These are phyloP conservation scores for Peromyscus melanophrys DNA, from an alignment of 2,797 vertebrate species.

Conservation along the genomic window DNA sequence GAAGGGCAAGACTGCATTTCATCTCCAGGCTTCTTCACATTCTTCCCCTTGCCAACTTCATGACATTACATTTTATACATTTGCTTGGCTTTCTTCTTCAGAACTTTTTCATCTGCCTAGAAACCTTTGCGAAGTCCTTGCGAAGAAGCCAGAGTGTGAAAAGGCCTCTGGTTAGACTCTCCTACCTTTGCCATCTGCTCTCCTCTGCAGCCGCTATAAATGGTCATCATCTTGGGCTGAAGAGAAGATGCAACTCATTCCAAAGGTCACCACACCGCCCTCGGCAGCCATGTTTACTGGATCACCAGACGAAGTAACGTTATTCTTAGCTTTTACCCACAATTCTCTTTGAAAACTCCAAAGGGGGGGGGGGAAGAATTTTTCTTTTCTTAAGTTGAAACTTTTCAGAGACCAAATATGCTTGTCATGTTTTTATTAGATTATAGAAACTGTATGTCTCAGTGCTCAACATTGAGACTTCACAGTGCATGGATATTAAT, in stretches of 20 bases:
- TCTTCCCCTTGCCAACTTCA: constrained; percentile 48
- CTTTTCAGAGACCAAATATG: background rate
- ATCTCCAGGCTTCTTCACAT: background rate
- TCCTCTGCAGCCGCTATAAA: constrained; percentile 72
- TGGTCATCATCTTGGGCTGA: constrained; percentile 51
- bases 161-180: constrained; percentile 65
- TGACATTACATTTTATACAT: constrained; percentile 72
- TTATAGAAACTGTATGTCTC: background rate
- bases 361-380: background rate
- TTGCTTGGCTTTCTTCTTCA: constrained; percentile 61
- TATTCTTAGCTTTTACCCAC: constrained; percentile 42
- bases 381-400: background rate
- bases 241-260: constrained; percentile 53
- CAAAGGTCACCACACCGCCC: constrained; percentile 28
- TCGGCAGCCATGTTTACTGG: background rate
- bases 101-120: constrained; percentile 47
- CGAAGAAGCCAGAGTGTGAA: constrained; percentile 66
- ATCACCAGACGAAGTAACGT: background rate
- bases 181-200: constrained; percentile 62
- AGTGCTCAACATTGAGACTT: background rate
- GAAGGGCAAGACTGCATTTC: background rate
- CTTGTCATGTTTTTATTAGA: constrained; percentile 3
- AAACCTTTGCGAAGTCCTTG: constrained; percentile 58
- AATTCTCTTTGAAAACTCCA: constrained; percentile 11
- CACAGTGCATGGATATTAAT: background rate